phyloP scores from a whole-genome alignment of 2,797 vertebrate genomes.

The Pangasius mekongensis region DNA sequence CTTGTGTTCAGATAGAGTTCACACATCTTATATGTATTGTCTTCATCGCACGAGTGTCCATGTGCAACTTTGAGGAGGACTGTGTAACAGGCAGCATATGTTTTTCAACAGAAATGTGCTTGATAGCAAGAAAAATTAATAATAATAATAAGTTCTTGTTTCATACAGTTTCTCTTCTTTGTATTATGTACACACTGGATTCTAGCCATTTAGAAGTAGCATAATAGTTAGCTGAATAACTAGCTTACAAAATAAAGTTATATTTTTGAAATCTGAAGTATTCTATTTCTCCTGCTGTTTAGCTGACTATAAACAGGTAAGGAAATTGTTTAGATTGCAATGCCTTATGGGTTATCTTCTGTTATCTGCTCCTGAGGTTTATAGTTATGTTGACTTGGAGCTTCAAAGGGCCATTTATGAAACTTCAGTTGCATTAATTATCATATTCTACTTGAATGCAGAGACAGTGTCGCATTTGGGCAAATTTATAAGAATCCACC shows the following conservation, averaged over 20 bases:
- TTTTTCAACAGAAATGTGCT: not conserved
- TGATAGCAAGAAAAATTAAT: not conserved
- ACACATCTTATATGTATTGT: not conserved
- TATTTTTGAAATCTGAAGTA: not conserved
- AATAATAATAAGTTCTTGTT: not conserved
- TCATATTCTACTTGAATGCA: not conserved
- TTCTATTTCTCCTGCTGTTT: not conserved
- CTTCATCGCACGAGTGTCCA: not conserved
- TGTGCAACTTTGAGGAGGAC: not conserved
- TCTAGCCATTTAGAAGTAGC: not conserved
- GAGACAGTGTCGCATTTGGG: not conserved
- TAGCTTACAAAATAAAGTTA: not conserved
- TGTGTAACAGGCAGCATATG: not conserved
- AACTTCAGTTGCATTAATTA: not conserved
- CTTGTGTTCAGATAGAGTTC: not conserved
- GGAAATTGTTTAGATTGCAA: not conserved
- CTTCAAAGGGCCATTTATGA: not conserved
- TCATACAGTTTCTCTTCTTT: not conserved
- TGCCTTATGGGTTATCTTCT: not conserved
- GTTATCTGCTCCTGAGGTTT: not conserved
- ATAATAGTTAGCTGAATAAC: not conserved
- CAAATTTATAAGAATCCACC: not conserved
- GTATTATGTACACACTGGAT: not conserved
- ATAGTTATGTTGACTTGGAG: not conserved
- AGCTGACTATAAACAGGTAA: not conserved